Evolutionary conservation across 1,140 invertebrate genomes (phyloP).

Genomic region (Drosophila watanabei): DNA sequence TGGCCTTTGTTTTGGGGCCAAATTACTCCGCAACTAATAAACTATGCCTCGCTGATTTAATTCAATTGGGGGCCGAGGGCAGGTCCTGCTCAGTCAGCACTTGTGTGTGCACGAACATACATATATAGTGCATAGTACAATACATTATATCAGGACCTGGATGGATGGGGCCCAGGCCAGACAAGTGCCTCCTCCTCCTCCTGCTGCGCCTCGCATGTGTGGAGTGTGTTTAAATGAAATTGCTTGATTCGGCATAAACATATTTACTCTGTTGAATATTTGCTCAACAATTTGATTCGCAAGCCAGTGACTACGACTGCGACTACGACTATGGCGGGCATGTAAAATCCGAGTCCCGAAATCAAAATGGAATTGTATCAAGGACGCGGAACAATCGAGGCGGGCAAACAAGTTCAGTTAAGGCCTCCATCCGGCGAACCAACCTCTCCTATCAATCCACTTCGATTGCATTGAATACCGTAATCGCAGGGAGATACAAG

Average conservation of each 20-base stretch:
- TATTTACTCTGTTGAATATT: constrained; percentile 84
- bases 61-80: constrained; percentile 39
- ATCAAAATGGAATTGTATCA: constrained; percentile 77
- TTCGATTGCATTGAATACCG: constrained; percentile 41
- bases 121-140: constrained; percentile 26
- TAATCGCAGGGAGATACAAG: constrained; percentile 31
- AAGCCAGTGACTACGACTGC: constrained; percentile 27
- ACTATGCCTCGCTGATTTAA: constrained; percentile 59
- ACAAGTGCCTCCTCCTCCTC: constrained; percentile 30
- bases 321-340: background rate
- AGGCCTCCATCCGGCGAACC: constrained; percentile 25
- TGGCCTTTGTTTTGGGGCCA: constrained; percentile 29
- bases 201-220: constrained; percentile 17
- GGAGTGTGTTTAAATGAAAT: constrained; percentile 83
- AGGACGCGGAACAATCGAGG: constrained; percentile 81
- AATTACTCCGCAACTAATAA: constrained; percentile 52
- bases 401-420: constrained; percentile 68
- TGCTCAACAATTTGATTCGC: constrained; percentile 82
- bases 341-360: constrained; percentile 38
- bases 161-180: constrained; percentile 23
- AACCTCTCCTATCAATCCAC: constrained; percentile 22
- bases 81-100: constrained; percentile 6
- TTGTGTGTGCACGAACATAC: background rate
- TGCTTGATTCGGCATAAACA: constrained; percentile 84
- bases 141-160: constrained; percentile 64